phyloP scores from a whole-genome alignment of 2,888 invertebrate genomes.

The Hypselothyrea guttata region DNA sequence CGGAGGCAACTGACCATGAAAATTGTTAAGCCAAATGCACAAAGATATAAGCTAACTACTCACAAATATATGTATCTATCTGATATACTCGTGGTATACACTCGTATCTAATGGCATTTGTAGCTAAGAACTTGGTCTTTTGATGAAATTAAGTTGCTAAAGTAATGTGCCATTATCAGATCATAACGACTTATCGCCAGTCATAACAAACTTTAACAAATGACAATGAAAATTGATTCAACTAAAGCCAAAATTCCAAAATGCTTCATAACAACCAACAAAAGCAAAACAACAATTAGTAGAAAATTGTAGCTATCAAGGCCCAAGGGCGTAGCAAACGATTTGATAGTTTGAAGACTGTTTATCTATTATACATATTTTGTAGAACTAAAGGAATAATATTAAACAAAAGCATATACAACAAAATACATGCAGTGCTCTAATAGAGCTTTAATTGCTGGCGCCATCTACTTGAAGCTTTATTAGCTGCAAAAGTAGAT shows the following conservation, averaged over 20 bases:
- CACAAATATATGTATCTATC: conserved; percentile 3
- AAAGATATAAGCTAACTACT: conserved; percentile 45
- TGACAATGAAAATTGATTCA: conserved; percentile 4
- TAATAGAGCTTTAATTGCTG: too few species aligned
- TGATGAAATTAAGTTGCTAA: conserved; percentile 32
- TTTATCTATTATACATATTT: too few species aligned
- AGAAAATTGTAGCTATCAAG: conserved; percentile 22
- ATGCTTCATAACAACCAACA: conserved; percentile 19
- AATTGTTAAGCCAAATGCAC: conserved; percentile 57
- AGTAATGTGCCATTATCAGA: conserved; percentile 42
- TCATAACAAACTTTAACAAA: conserved; percentile 22
- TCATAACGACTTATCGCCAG: conserved; percentile 25
- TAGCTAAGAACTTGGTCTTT: conserved; percentile 20
- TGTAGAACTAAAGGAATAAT: too few species aligned
- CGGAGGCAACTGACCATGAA: conserved; percentile 54
- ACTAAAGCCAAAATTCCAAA: background rate
- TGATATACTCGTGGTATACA: conserved; percentile 10
- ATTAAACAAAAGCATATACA: too few species aligned
- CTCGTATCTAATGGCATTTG: conserved; percentile 37
- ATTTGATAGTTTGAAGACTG: too few species aligned
- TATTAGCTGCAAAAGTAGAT: too few species aligned
- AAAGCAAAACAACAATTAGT: conserved; percentile 37
- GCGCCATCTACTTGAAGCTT: too few species aligned
- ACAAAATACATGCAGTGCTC: too few species aligned
- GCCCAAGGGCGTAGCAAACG: too few species aligned